Conservation (phyloP, 2,113 vertebrate species). For the Aegypius monachus region DNA sequence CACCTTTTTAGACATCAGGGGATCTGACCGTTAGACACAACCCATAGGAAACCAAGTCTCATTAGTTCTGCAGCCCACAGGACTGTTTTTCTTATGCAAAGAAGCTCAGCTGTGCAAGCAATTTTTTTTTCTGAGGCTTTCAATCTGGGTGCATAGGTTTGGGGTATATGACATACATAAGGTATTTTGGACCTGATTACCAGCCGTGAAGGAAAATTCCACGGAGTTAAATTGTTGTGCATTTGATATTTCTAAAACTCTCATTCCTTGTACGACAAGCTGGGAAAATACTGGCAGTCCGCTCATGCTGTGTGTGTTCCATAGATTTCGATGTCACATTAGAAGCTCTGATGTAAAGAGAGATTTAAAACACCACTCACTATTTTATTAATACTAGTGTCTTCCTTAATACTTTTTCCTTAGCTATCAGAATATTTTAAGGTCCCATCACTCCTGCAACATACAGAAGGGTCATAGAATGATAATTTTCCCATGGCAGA, state of each 20-base stretch:
- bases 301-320: neutral
- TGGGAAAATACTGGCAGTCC: neutral
- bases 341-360: neutral
- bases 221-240: neutral
- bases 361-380: neutral
- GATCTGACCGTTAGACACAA: neutral
- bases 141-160: neutral
- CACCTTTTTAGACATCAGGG: neutral
- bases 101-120: neutral
- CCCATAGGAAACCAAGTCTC: neutral
- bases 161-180: neutral
- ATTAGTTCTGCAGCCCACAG: neutral
- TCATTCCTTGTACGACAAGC: neutral
- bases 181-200: neutral
- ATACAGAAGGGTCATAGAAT: neutral
- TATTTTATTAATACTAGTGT: neutral
- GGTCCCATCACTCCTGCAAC: neutral
- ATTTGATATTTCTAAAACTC: neutral
- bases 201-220: neutral
- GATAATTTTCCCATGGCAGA: neutral
- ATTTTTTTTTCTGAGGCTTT: neutral
- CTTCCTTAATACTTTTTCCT: neutral
- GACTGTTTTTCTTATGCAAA: constrained; percentile 10
- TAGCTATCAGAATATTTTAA: constrained; percentile 11
- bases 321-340: neutral